A percentile compares a stretch with the other conserved stretches of the same genome.
Conservation (phyloP, 2,888 invertebrate species). For the Netelia fuscicornis region DNA sequence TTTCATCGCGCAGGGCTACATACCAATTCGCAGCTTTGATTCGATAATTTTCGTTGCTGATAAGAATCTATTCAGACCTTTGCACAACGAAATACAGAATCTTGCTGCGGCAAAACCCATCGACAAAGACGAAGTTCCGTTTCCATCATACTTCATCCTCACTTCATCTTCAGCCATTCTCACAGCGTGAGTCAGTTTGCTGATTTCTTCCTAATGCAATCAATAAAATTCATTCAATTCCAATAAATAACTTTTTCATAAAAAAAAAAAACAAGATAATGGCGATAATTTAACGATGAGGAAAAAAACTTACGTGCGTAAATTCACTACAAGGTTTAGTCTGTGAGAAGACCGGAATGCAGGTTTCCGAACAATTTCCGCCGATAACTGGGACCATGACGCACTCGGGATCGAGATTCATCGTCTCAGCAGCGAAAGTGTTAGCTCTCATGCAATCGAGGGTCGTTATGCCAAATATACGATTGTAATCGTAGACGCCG, state of each 20-base stretch:
- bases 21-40: not conserved
- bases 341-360: constrained; percentile 92
- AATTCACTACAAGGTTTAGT: constrained; percentile 86
- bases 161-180: constrained; percentile 88
- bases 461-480: constrained; percentile 90
- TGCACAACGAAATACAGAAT: constrained; percentile 87
- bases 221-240: constrained; percentile 24
- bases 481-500: constrained; percentile 88
- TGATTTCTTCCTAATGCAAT: constrained; percentile 84
- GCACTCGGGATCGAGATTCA: constrained; percentile 88
- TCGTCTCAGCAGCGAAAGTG: constrained; percentile 89
- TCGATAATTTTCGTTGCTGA: not conserved
- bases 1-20: constrained; percentile 73
- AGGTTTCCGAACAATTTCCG: constrained; percentile 91
- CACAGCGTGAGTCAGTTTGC: constrained; percentile 73
- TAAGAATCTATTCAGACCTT: constrained; percentile 80
- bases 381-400: constrained; percentile 92
- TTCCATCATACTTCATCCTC: constrained; percentile 87
- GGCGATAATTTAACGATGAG: not conserved
- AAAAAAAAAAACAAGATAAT: not conserved
- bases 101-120: constrained; percentile 88
- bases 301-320: constrained; percentile 75
- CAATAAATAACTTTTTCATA: not conserved
- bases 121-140: constrained; percentile 87
- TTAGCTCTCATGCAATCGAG: constrained; percentile 91